Base-by-base conservation (phyloP, 2,113 vertebrate species). In the Astatoreochromis straeleni region DNA sequence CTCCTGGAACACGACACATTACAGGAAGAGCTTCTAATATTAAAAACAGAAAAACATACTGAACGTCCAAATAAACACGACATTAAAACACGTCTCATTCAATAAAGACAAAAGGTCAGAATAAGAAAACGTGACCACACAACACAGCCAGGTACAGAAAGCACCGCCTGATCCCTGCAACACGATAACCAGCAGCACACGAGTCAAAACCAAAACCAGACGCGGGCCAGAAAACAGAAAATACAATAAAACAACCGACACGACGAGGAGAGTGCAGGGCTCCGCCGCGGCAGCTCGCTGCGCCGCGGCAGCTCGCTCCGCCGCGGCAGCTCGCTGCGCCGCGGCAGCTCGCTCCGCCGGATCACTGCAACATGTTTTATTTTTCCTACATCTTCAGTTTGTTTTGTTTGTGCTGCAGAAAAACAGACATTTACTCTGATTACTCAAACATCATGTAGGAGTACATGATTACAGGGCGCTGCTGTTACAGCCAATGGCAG, bases 71-170 rank as follows among this genome's bases (percentile, higher is more conserved):
- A 29, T 31, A 31, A 31, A 31, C 7, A 8, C 3, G 1, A 65
- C 29, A 33, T 33, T 33, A 35, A 35, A 63, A 63, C 17, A 35
- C 31, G 8, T 35, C 58, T 33, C 60, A 5, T 29, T 5, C 24
- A 58, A 58, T 9, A 58, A 29, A 29, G 55, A 40, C 11, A 68
- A 65, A 21, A 13, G 19, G 63, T 21, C 63, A 40, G 19, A 65
- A 68, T 8, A 68, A 40, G 11, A 68, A 2, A 40, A 40, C 19
- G 4, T 21, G 33, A 65, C 33, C 31, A 38, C 9, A 19, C 14
- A 1, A 19, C 31, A 19, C 33, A 3, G 17, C 10, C 60, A 5
- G 33, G 10, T 0, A 7, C 33, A n/a, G 19, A 13, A 0, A 40
- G 31, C 60, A 1, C 60, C 31, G 4, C 6, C 19, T 38, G 19